Conservation (phyloP, 1,140 invertebrate genomes). For the Acromyrmex heyeri region DNA sequence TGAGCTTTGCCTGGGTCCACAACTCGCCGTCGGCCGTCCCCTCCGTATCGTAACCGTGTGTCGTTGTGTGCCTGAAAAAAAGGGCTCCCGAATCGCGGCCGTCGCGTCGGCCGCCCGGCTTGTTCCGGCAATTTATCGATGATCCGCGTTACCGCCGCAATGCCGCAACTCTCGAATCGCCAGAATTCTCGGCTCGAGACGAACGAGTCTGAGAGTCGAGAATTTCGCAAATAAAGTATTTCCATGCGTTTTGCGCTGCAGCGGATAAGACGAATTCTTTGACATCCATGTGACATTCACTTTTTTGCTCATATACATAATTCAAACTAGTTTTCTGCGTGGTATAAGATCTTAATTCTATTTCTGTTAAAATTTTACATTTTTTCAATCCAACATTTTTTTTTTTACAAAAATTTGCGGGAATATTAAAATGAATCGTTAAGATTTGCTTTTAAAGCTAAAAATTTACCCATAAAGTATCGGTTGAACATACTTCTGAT, state of each 20-base stretch:
- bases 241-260: background rate
- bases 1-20: constrained; percentile 73
- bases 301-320: background rate
- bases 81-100: constrained; percentile 23
- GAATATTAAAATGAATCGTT: background rate
- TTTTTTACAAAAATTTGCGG: background rate
- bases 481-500: background rate
- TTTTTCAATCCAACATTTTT: background rate
- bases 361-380: background rate
- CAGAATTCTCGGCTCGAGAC: background rate
- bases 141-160: constrained; percentile 31
- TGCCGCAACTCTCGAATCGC: background rate
- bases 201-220: background rate
- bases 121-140: constrained; percentile 43
- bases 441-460: background rate
- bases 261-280: background rate
- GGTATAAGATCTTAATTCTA: background rate
- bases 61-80: constrained; percentile 63
- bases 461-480: background rate
- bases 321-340: background rate
- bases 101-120: constrained; percentile 16
- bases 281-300: background rate
- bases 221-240: background rate
- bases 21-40: constrained; percentile 27
- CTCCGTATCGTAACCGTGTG: constrained; percentile 34